These are phyloP conservation scores for Euplexia lucipara DNA, from an alignment of 2,888 invertebrate species.

Conservation along the genomic window DNA sequence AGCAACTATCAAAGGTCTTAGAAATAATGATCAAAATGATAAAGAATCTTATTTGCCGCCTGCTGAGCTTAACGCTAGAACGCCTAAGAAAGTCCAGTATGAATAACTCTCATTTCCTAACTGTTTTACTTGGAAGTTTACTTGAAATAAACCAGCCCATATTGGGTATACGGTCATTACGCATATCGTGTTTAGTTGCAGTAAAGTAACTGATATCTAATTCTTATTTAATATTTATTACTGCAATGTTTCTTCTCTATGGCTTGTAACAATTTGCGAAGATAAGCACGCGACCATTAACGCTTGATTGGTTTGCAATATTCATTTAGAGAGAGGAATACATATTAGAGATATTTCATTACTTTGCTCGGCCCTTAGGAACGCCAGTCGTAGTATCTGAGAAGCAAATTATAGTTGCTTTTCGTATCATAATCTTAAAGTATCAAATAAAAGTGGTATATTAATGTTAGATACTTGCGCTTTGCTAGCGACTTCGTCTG, in stretches of 20 bases:
- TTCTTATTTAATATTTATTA: conserved; percentile 54
- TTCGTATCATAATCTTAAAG: background rate
- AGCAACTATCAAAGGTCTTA: too few species aligned
- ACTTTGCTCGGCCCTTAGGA: background rate
- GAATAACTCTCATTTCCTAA: background rate
- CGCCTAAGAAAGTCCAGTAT: too few species aligned
- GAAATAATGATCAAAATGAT: too few species aligned
- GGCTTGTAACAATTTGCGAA: conserved; percentile 45
- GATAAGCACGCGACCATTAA: conserved; percentile 49
- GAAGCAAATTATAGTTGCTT: background rate
- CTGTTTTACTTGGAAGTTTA: background rate
- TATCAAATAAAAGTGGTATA: background rate
- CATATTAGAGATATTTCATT: conserved; percentile 29
- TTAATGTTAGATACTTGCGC: background rate
- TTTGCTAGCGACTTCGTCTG: too few species aligned
- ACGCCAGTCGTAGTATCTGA: background rate
- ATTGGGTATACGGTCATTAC: background rate
- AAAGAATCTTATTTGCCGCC: too few species aligned
- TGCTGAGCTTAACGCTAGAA: too few species aligned
- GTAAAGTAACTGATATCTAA: conserved; percentile 43
- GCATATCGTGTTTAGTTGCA: conserved; percentile 42
- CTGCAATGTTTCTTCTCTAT: conserved; percentile 39
- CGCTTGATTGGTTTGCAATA: conserved; percentile 48
- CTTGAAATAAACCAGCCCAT: background rate
- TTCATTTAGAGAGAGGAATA: conserved; percentile 29